Percentiles rank a stretch among this genome's conserved stretches.
Evolutionary conservation across 2,888 invertebrate species (phyloP).

Genomic region (Parnassius glacialis): DNA sequence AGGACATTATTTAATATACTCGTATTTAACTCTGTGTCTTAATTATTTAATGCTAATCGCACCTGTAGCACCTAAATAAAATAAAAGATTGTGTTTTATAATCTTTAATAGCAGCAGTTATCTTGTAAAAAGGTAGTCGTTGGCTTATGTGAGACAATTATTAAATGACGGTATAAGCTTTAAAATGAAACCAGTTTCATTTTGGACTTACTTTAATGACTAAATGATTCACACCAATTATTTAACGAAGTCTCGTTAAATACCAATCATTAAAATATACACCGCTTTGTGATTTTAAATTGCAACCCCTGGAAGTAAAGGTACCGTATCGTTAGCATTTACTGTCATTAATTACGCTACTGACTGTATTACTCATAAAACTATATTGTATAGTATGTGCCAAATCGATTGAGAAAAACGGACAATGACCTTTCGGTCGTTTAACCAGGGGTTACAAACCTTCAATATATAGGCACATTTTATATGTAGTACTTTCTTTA

Average conservation of each 20-base stretch:
- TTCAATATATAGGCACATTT: no score
- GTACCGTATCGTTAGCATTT: constrained; percentile 5
- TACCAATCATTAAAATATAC: constrained; percentile 13
- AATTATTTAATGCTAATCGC: no score
- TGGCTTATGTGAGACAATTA: constrained; percentile 10
- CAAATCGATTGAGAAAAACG: no score
- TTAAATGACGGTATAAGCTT: constrained; percentile 1
- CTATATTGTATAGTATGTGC: no score
- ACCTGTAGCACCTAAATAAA: no score
- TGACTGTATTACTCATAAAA: neutral
- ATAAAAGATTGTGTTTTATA: no score
- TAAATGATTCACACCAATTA: constrained; percentile 14
- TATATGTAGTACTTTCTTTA: no score
- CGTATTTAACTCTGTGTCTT: no score
- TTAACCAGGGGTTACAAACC: no score
- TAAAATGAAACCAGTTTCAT: constrained; percentile 2
- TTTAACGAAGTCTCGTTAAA: constrained; percentile 13
- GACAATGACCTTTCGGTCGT: no score
- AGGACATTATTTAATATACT: no score
- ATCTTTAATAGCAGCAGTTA: neutral
- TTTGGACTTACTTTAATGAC: constrained; percentile 1
- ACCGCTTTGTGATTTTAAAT: constrained; percentile 14
- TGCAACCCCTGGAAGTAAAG: constrained; percentile 18
- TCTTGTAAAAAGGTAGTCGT: constrained; percentile 1
- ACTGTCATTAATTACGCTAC: constrained; percentile 20